Evolutionary conservation across 2,888 invertebrate genomes (phyloP), one percentile per base, ranked within the genome.

Genomic region (Nymphalis polychloros): DNA sequence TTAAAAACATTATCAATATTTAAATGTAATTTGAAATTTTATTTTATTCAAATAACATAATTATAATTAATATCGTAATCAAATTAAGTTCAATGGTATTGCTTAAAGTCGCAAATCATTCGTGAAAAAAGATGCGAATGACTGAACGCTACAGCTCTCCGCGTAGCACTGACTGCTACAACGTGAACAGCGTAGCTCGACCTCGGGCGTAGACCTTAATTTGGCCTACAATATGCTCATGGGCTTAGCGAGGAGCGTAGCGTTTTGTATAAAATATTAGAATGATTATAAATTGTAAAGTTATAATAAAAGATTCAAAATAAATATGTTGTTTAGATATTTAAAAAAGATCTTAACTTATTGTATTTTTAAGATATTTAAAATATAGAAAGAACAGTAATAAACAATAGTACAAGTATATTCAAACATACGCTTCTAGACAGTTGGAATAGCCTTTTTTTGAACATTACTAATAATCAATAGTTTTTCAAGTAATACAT

Each of bases 151-250:
- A 63, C 63, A 55, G 16, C 52, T 48, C 62, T 19, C 20, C 17
- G 49, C 63, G 67, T 70, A 65, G 65, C 55, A 70, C 67, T 69
- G 67, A 19, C 27, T 67, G 61, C 61, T 66, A 69, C 57, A 31
- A 55, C 64, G 64, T 46, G 69, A 63, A 69, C 59, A 48, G 19
- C 66, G 69, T 72, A 68, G 64, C 66, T 69, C 72, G 76, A 76
- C 72, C 71, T 71, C 76, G 78, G 73, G 55, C 75, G 68, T 76
- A 78, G 77, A 80, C 77, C 77, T 77, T 69, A 63, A 50, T 52
- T n/a, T 31, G 68, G 66, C 64, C 67, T 63, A 66, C 55, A 61
- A 35, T 71, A 65, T 64, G 52, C 71, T 77, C 59, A 57, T 27
- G 63, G 76, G 76, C 79, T 76, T 65, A 67, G 80, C 71, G 78